phyloP scores from a whole-genome alignment of 2,113 vertebrate genomes.

The Xiphorhynchus elegans region DNA sequence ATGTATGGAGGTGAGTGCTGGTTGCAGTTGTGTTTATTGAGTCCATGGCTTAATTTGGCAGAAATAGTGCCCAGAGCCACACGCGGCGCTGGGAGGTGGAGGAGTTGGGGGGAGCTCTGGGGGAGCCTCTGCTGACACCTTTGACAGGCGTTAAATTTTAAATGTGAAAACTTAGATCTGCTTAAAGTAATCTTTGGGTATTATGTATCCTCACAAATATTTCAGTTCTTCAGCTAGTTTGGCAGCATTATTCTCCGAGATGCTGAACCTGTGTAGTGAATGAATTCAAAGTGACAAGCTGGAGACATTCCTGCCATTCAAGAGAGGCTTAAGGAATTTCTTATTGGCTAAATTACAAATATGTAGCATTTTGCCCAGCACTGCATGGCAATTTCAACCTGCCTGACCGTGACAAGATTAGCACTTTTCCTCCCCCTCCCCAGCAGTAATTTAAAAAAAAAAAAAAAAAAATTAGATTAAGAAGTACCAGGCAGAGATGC shows the following conservation, averaged over 20 bases:
- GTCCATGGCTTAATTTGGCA: background rate
- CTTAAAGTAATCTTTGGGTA: slow-evolving; percentile 44
- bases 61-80: background rate
- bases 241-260: slow-evolving; percentile 71
- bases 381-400: slow-evolving; percentile 82
- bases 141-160: background rate
- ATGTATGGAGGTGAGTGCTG: background rate
- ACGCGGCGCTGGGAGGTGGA: background rate
- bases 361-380: slow-evolving; percentile 84
- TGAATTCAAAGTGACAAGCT: slow-evolving; percentile 83
- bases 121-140: background rate
- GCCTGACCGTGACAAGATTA: slow-evolving; percentile 88
- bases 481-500: slow-evolving; percentile 88
- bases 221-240: slow-evolving; percentile 50
- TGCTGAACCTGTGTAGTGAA: slow-evolving; percentile 76
- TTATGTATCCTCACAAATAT: slow-evolving; percentile 14
- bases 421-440: slow-evolving; percentile 55
- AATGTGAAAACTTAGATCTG: slow-evolving; percentile 42
- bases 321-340: slow-evolving; percentile 90
- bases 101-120: background rate
- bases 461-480: slow-evolving; percentile 79
- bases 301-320: slow-evolving; percentile 84
- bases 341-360: slow-evolving; percentile 89
- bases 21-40: background rate
- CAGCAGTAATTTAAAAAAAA: background rate